Percentiles rank a stretch among this genome's conserved stretches.
Evolutionary conservation across 1,140 invertebrate genomes (phyloP).

Genomic region (Archegozetes longisetosus): DNA sequence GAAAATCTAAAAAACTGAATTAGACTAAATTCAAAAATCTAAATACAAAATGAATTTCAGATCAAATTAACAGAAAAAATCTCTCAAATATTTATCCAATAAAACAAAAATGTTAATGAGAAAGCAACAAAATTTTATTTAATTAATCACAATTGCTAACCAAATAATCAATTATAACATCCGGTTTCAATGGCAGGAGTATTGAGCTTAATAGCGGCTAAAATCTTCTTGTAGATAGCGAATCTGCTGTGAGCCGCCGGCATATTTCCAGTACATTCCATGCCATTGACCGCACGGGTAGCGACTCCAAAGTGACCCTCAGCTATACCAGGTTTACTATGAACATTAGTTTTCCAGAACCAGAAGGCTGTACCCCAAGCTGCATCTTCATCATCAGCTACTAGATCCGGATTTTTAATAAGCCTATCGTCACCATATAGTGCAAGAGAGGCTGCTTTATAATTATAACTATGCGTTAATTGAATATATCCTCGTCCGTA

Average conservation of each 20-base stretch:
- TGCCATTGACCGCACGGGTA: conserved; percentile 3
- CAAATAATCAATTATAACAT: conserved; percentile 7
- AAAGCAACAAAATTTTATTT: too few species aligned
- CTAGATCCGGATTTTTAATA: conserved; percentile 18
- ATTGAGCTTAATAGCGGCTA: neutral
- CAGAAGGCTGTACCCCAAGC: conserved; percentile 19
- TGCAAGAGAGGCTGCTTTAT: conserved; percentile 4
- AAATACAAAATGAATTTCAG: too few species aligned
- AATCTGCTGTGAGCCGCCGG: conserved; percentile 1
- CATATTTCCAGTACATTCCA: neutral
- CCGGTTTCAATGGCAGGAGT: neutral
- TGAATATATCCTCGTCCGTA: conserved; percentile 11
- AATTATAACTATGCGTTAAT: conserved; percentile 9
- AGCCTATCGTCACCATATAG: neutral
- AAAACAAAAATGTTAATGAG: too few species aligned
- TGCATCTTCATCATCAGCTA: conserved; percentile 14
- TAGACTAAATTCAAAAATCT: too few species aligned
- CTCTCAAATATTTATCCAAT: too few species aligned
- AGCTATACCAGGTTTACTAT: conserved; percentile 3
- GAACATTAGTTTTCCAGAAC: conserved; percentile 19
- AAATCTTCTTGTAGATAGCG: neutral
- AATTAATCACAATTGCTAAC: too few species aligned
- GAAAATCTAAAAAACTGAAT: too few species aligned
- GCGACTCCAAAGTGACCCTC: conserved; percentile 6
- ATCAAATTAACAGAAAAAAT: too few species aligned